Evolutionary conservation across 2,113 vertebrate species (phyloP).

Genomic region (Chloropsis cyanopogon): DNA sequence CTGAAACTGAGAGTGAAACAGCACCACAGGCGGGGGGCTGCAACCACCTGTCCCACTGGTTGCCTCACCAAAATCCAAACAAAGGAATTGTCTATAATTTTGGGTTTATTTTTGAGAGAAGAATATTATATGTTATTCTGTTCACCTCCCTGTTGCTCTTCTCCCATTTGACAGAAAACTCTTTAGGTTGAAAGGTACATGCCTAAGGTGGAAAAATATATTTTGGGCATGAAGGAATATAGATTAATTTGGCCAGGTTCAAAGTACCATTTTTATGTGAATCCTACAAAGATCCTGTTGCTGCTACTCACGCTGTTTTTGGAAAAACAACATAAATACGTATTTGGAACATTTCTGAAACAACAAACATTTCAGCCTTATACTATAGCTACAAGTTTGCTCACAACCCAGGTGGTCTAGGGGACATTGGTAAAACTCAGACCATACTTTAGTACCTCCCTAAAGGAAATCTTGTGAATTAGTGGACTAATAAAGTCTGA

Average conservation of each 20-base stretch:
- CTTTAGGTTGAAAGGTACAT: not conserved
- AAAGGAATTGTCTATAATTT: not conserved
- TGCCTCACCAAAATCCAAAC: not conserved
- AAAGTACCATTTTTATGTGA: not conserved
- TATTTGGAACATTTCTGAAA: not conserved
- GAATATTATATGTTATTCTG: not conserved
- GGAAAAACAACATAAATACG: not conserved
- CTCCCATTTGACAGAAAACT: not conserved
- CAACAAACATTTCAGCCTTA: rapidly evolving
- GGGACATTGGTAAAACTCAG: not conserved
- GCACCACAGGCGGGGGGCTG: not conserved
- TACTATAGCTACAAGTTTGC: not conserved
- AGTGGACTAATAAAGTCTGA: not conserved
- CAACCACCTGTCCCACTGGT: not conserved
- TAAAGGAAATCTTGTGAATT: not conserved
- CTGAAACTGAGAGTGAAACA: not conserved
- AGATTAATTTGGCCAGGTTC: not conserved
- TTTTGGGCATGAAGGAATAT: not conserved
- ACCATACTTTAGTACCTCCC: not conserved
- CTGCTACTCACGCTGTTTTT: not conserved
- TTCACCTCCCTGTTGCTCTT: not conserved
- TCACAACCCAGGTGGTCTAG: not conserved
- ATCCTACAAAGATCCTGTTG: not conserved
- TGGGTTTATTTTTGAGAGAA: not conserved
- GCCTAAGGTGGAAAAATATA: not conserved